phyloP scores from a whole-genome alignment of 2,113 vertebrate species.

The Anseranas semipalmata region DNA sequence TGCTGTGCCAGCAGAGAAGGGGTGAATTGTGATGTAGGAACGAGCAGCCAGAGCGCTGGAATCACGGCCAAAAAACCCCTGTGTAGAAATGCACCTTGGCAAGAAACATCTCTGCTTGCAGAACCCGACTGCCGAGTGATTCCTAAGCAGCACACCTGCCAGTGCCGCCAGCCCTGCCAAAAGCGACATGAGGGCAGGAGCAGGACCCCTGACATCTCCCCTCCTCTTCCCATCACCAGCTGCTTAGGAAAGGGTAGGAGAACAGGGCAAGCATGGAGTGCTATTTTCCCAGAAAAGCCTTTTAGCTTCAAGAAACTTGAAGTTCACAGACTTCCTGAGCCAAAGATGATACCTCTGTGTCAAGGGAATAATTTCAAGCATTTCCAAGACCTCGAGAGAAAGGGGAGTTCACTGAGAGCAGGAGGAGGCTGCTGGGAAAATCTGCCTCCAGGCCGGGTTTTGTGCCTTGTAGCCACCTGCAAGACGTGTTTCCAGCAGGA shows the following conservation, averaged over 20 bases:
- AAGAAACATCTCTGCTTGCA: not conserved
- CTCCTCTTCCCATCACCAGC: not conserved
- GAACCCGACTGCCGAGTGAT: not conserved
- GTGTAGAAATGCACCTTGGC: not conserved
- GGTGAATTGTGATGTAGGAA: not conserved
- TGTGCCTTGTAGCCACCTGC: accelerated
- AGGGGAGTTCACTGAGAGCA: not conserved
- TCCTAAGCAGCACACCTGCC: accelerated
- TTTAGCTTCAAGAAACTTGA: not conserved
- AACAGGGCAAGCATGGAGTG: not conserved
- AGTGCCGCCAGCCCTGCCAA: not conserved
- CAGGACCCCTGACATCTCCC: accelerated
- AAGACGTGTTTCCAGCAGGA: accelerated
- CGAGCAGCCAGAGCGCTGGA: not conserved
- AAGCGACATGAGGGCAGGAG: not conserved
- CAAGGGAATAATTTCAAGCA: not conserved
- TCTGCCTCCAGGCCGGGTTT: not conserved
- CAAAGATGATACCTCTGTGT: not conserved
- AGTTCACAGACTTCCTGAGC: not conserved
- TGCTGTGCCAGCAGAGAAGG: not conserved
- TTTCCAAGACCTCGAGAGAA: not conserved
- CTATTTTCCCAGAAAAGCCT: not conserved
- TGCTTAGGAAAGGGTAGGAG: not conserved
- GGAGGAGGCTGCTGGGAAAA: not conserved
- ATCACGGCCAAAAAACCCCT: not conserved